Evolutionary conservation across 2,888 invertebrate genomes (phyloP).

Genomic region (Linnaemya tessellans): DNA sequence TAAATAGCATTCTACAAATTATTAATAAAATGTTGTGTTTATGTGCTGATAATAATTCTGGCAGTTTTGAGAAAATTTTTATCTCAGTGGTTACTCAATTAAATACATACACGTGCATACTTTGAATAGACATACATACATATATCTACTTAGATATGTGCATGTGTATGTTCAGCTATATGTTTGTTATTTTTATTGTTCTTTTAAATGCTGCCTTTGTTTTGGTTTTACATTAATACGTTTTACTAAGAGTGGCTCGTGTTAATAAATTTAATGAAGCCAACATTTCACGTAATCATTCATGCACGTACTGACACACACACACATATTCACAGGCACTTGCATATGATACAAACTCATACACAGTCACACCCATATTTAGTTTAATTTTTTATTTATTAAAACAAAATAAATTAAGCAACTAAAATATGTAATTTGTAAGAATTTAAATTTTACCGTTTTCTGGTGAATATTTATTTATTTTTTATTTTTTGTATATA

Average conservation of each 20-base stretch:
- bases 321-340: neutral
- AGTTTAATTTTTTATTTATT: neutral
- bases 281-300: constrained; percentile 15
- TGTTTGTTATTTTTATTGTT: neutral
- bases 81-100: neutral
- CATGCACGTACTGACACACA: neutral
- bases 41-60: no score
- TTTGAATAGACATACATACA: neutral
- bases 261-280: neutral
- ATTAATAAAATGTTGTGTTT: no score
- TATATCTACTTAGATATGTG: neutral
- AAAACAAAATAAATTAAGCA: neutral
- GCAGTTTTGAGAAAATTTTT: no score
- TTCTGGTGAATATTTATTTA: constrained; percentile 1
- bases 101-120: neutral
- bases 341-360: neutral
- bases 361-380: neutral
- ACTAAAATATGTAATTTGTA: neutral
- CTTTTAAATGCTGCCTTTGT: neutral
- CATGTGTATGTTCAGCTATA: neutral
- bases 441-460: constrained; percentile 48
- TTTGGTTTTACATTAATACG: constrained; percentile 1
- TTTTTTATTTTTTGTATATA: constrained; percentile 21
- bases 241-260: constrained; percentile 11
- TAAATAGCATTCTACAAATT: no score